Percentiles rank a stretch among this genome's conserved stretches.
Conservation (phyloP, 1,140 invertebrate genomes). For the Wasmannia auropunctata region DNA sequence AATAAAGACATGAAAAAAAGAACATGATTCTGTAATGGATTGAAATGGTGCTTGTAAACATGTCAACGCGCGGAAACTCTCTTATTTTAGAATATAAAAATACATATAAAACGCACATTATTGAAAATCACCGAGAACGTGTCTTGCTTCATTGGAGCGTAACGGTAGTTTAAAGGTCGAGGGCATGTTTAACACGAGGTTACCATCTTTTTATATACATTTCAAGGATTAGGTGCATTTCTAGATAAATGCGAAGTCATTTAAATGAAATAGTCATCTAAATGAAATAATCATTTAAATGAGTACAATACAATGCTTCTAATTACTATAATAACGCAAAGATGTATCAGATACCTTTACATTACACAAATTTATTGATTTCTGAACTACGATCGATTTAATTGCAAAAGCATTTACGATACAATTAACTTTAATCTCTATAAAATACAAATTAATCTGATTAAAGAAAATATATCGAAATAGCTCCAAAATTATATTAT, state of each 20-base stretch:
- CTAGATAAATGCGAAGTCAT: neutral
- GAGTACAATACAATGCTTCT: neutral
- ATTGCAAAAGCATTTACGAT: neutral
- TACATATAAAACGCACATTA: conserved; percentile 37
- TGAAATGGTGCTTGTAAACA: neutral
- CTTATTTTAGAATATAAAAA: conserved; percentile 45
- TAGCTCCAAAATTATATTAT: conserved; percentile 13
- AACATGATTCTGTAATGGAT: neutral
- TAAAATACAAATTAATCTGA: neutral
- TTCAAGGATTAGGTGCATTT: conserved; percentile 26
- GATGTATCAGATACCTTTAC: conserved; percentile 14
- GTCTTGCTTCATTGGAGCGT: neutral
- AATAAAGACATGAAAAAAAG: neutral
- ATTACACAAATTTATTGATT: conserved; percentile 8
- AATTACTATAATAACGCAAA: neutral
- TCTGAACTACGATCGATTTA: neutral
- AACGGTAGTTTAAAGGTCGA: conserved; percentile 35
- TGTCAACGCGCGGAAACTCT: neutral
- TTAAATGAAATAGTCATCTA: conserved; percentile 34
- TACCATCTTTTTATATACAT: conserved; percentile 37
- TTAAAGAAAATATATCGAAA: conserved; percentile 8
- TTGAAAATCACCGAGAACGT: conserved; percentile 20
- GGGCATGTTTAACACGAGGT: neutral
- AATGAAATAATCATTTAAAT: conserved; percentile 31
- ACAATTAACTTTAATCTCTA: neutral